Base-by-base conservation (phyloP, 2,113 vertebrate genomes). In the Ailuropoda melanoleuca region DNA sequence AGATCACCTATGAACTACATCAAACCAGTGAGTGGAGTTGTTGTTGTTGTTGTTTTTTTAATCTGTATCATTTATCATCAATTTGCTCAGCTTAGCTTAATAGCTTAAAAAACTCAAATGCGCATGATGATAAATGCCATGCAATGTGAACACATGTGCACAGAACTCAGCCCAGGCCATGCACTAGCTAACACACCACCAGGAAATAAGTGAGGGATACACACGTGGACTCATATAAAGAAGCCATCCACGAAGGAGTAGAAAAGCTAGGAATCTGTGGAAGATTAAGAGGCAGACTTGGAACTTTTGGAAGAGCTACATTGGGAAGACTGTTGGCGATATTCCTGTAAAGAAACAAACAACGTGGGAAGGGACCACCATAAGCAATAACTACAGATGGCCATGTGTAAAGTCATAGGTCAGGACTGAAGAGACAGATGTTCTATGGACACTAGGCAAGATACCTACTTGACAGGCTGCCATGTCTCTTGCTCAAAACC, bases 261-360 rank as follows among this genome's bases (percentile, higher is more conserved):
- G 99, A 99, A 99, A 99, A 99, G 98, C 98, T 99, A 99, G 99
- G 99, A 98, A 99, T 99, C 99, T 99, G 99, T 94, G 99, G 99
- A 98, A 99, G 99, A 95, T 99, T 99, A 99, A 99, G 98, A 98
- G 99, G 99, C 98, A 99, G 99, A 99, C 99, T 99, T 99, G 99
- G 99, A 98, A 99, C 99, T 99, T 99, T 99, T 99, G 99, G 99
- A 98, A 99, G 99, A 98, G 99, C 99, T 99, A 99, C 99, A 98
- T 99, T 99, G 95, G 99, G 99, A 98, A 99, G 99, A 99, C 99
- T 99, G 99, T 99, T 99, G 99, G 99, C 99, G 98, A 99, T 99
- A 86, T 99, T 99, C 99, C 99, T 99, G 99, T 98, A 98, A 98
- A 99, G 98, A 99, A 98, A 99, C 98, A 99, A 98, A 98, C 98